Evolutionary conservation across 2,888 invertebrate species (phyloP).

Genomic region (Ophion obscuratus): DNA sequence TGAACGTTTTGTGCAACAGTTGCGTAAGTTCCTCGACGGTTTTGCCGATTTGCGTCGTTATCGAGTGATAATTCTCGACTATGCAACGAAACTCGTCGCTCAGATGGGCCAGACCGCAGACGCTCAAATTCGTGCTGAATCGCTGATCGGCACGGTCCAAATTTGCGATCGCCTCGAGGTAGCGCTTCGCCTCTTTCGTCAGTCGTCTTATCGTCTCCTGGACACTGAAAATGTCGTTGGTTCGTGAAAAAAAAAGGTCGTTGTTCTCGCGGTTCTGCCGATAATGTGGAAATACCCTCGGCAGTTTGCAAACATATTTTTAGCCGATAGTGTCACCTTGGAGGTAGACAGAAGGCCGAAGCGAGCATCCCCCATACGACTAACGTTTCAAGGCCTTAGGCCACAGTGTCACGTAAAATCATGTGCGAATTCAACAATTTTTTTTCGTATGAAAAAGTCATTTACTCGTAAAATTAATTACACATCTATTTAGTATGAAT

Average conservation of each 20-base stretch:
- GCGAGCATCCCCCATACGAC: no score
- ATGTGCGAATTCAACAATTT: no score
- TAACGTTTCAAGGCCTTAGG: no score
- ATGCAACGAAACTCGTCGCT: constrained; percentile 82
- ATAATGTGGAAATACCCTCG: no score
- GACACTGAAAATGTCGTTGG: constrained; percentile 72
- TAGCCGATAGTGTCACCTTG: no score
- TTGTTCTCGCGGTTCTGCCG: no score
- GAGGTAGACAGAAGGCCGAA: no score
- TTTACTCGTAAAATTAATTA: no score
- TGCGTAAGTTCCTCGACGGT: constrained; percentile 78
- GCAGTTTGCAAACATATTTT: no score
- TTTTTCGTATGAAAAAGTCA: no score
- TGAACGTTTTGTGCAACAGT: constrained; percentile 81
- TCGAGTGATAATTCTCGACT: constrained; percentile 84
- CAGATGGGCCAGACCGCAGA: constrained; percentile 82
- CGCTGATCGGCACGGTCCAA: constrained; percentile 82
- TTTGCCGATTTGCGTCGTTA: constrained; percentile 82
- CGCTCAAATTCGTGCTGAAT: constrained; percentile 82
- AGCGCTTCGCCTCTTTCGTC: constrained; percentile 83
- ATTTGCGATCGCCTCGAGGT: constrained; percentile 78
- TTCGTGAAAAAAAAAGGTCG: not conserved
- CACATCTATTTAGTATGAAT: no score
- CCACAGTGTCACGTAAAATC: no score
- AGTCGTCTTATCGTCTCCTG: constrained; percentile 81